Percentiles rank a stretch among this genome's conserved stretches.
These are phyloP conservation scores for Globicephala melas DNA, from an alignment of 2,113 vertebrate species.

Conservation along the genomic window DNA sequence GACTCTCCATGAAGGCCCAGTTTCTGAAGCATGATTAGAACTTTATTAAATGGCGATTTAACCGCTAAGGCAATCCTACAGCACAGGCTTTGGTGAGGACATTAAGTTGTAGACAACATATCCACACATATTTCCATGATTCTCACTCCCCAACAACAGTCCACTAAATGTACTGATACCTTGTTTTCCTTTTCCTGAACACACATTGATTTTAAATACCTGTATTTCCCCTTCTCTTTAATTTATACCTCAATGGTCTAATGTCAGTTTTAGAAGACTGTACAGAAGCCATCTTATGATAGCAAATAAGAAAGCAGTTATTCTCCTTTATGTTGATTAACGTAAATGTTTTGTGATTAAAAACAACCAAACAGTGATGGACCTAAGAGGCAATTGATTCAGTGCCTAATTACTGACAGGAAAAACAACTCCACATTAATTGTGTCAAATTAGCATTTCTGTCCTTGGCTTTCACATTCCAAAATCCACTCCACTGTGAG, in stretches of 20 bases:
- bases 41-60: background rate
- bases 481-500: background rate
- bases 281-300: background rate
- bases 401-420: background rate
- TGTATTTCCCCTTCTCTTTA: background rate
- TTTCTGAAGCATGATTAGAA: background rate
- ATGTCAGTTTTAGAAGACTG: background rate
- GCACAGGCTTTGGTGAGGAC: background rate
- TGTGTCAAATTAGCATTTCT: background rate
- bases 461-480: background rate
- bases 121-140: background rate
- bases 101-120: background rate
- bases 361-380: background rate
- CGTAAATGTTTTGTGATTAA: slow-evolving; percentile 32
- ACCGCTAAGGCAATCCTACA: background rate
- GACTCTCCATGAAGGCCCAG: background rate
- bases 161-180: background rate
- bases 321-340: background rate
- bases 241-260: background rate
- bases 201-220: background rate
- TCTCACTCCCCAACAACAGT: background rate
- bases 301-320: background rate
- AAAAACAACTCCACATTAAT: slow-evolving; percentile 1
- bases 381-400: background rate
- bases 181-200: background rate